phyloP scores from a whole-genome alignment of 1,140 invertebrate genomes.

The Lepidotrigona ventralis region DNA sequence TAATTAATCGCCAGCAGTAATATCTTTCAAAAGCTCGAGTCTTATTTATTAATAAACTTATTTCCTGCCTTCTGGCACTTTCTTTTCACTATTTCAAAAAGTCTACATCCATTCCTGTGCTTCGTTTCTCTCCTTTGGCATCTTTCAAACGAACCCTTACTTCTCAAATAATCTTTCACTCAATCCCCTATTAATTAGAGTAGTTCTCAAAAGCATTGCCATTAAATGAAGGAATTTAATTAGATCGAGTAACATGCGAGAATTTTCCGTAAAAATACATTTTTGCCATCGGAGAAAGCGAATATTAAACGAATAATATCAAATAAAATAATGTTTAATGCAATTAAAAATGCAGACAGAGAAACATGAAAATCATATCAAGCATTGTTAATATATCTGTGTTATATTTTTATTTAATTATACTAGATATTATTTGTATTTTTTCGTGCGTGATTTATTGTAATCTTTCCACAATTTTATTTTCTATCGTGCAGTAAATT shows the following conservation, averaged over 20 bases:
- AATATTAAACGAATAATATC: no score
- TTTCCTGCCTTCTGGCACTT: no score
- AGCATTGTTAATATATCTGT: no score
- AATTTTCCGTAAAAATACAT: not conserved
- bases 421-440: no score
- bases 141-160: not conserved
- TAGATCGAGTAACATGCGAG: not conserved
- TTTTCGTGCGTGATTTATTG: no score
- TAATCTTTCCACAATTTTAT: no score
- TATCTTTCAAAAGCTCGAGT: not conserved
- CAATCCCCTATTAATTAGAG: not conserved
- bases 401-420: no score
- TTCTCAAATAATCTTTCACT: not conserved
- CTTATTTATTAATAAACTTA: not conserved
- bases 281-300: not conserved
- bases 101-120: not conserved
- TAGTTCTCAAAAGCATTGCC: not conserved
- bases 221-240: not conserved
- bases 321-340: no score
- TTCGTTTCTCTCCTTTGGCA: not conserved
- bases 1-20: not conserved
- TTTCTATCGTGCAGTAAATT: no score
- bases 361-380: no score
- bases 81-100: not conserved
- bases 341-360: no score